phyloP scores from a whole-genome alignment of 2,113 vertebrate species.

The Pygoscelis adeliae region DNA sequence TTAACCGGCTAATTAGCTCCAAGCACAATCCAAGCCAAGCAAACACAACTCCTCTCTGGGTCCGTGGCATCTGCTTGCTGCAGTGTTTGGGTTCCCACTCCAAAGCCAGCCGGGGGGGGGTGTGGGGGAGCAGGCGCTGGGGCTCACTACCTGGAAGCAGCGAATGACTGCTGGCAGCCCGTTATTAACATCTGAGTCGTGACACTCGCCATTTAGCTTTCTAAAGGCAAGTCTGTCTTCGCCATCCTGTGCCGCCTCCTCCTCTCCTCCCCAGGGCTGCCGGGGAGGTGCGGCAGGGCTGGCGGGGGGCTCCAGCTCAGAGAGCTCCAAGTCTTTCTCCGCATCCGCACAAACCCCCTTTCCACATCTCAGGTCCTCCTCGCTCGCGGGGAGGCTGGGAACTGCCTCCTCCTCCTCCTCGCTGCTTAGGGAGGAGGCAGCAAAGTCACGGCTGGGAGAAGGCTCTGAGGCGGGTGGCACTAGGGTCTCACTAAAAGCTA shows the following conservation, averaged over 20 bases:
- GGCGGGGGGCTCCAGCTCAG: not conserved
- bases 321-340: constrained; percentile 51
- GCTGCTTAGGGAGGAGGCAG: constrained; percentile 64
- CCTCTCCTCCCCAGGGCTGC: constrained; percentile 49
- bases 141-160: constrained; percentile 81
- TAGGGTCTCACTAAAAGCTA: constrained; percentile 69
- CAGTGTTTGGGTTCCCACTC: constrained; percentile 51
- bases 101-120: not conserved
- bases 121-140: not conserved
- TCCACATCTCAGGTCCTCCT: constrained; percentile 59
- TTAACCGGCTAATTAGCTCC: not conserved
- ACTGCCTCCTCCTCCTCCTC: constrained; percentile 62
- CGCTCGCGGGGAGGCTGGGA: constrained; percentile 15
- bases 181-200: constrained; percentile 4
- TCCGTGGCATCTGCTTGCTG: constrained; percentile 57
- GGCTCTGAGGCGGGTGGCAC: constrained; percentile 43
- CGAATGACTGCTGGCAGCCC: constrained; percentile 74
- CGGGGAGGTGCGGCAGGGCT: constrained; percentile 28
- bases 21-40: not conserved
- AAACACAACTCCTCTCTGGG: not conserved
- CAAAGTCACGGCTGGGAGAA: constrained; percentile 40
- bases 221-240: constrained; percentile 65
- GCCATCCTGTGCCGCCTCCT: constrained; percentile 59
- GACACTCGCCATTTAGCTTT: constrained; percentile 56
- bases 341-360: constrained; percentile 40